Conservation (phyloP, 2,888 invertebrate species). For the Pristionchus exspectatus region DNA sequence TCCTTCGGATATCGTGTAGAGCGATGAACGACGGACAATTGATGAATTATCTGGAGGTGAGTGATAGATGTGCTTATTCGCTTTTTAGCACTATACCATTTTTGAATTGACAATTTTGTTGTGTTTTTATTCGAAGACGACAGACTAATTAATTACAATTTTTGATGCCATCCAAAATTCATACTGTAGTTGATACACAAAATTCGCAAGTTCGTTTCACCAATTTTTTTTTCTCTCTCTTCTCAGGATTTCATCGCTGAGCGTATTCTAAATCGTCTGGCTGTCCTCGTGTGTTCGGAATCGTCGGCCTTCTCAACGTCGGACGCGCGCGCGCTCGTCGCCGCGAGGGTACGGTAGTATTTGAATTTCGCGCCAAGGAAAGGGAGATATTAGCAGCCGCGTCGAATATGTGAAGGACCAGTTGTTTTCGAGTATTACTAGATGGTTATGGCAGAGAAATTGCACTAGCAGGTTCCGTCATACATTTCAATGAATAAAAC, state of each 20-base stretch:
- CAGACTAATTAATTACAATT: no score
- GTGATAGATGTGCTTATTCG: no score
- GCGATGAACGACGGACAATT: constrained; percentile 89
- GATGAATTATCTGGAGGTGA: constrained; percentile 90
- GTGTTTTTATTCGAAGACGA: no score
- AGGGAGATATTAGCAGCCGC: not conserved
- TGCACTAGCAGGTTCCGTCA: not conserved
- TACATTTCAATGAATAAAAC: not conserved
- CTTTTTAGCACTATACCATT: no score
- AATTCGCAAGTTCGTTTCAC: no score
- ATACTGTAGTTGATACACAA: no score
- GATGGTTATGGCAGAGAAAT: not conserved
- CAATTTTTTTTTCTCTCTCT: not conserved
- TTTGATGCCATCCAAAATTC: no score
- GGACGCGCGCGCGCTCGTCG: constrained; percentile 59
- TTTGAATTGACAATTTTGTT: no score
- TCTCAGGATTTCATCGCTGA: constrained; percentile 89
- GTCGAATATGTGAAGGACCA: constrained; percentile 1
- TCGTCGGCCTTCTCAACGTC: constrained; percentile 88
- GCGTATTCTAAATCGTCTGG: constrained; percentile 89
- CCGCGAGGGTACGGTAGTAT: constrained; percentile 42
- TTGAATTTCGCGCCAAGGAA: not conserved
- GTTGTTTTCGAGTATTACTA: not conserved
- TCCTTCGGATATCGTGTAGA: constrained; percentile 88
- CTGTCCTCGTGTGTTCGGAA: constrained; percentile 88